Percentiles rank a stretch among this genome's conserved stretches.
Conservation (phyloP, 2,797 vertebrate species). For the Setipinna tenuifilis region DNA sequence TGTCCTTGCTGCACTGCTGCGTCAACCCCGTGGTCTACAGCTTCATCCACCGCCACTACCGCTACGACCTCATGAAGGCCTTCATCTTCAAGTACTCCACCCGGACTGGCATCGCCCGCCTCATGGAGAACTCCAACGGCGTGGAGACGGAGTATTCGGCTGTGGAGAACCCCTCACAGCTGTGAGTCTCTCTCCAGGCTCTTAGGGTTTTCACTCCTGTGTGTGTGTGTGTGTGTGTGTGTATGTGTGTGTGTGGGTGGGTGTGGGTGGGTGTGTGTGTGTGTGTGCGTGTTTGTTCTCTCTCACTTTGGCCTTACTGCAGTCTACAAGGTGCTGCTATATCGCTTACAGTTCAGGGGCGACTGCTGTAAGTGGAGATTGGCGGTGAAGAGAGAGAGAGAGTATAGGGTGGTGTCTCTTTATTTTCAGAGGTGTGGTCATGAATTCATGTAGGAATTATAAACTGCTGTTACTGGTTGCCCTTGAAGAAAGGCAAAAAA, state of each 20-base stretch:
- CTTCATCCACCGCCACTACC: constrained; percentile 93
- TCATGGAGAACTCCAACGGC: constrained; percentile 85
- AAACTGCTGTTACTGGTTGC: constrained; percentile 23
- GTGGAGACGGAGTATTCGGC: constrained; percentile 89
- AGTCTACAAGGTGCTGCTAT: constrained; percentile 4
- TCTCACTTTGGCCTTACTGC: not conserved
- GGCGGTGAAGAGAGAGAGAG: not conserved
- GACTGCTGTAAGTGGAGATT: not conserved
- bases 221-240: constrained; percentile 38
- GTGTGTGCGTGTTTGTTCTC: not conserved
- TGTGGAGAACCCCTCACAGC: constrained; percentile 64
- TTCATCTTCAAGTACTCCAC: constrained; percentile 98
- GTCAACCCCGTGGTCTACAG: constrained; percentile 96
- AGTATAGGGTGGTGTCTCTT: not conserved
- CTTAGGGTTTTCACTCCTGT: not conserved
- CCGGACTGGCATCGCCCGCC: constrained; percentile 89
- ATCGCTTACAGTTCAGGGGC: not conserved
- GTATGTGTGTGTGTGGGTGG: constrained; percentile 38
- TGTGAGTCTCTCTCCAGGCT: not conserved
- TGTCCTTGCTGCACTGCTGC: constrained; percentile 94
- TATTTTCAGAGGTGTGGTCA: not conserved
- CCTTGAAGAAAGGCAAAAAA: constrained; percentile 4
- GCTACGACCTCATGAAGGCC: constrained; percentile 97
- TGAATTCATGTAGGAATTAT: not conserved
- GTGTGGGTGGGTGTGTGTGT: constrained; percentile 6